These are phyloP conservation scores for Triops cancriformis DNA, from an alignment of 1,140 invertebrate genomes.

Conservation along the genomic window DNA sequence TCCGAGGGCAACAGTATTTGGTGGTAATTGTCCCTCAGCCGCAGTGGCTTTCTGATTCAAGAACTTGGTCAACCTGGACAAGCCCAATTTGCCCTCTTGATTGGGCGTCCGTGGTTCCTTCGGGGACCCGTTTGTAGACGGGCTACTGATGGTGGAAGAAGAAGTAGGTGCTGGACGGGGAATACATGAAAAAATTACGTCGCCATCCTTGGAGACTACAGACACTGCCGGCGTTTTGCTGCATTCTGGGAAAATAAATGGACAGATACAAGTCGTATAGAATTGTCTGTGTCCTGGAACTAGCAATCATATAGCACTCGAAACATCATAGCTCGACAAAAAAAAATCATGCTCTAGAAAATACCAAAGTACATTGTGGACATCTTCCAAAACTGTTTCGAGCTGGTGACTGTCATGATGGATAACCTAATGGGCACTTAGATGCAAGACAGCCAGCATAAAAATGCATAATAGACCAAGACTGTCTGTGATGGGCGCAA, in stretches of 20 bases:
- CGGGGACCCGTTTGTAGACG: background rate
- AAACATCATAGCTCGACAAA: background rate
- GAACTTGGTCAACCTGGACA: slow-evolving; percentile 12
- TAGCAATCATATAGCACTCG: background rate
- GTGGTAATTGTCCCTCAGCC: background rate
- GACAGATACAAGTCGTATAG: background rate
- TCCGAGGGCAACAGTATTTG: background rate
- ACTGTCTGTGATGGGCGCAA: background rate
- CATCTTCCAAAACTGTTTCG: background rate
- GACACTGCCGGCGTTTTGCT: background rate
- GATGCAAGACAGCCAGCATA: background rate
- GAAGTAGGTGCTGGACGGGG: slow-evolving; percentile 5
- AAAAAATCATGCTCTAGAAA: background rate
- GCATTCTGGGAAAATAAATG: background rate
- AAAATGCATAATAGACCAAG: background rate
- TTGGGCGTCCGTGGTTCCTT: slow-evolving; percentile 8
- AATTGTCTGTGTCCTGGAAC: background rate
- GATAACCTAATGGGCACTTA: background rate
- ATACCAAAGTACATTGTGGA: background rate
- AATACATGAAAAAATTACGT: slow-evolving; percentile 6
- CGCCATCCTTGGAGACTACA: background rate
- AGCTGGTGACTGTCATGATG: background rate
- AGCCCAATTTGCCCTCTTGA: slow-evolving; percentile 6
- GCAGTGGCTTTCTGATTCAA: background rate
- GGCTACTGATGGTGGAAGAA: background rate